These are phyloP conservation scores for Burhinus oedicnemus DNA, from an alignment of 2,113 vertebrate genomes.

Conservation along the genomic window DNA sequence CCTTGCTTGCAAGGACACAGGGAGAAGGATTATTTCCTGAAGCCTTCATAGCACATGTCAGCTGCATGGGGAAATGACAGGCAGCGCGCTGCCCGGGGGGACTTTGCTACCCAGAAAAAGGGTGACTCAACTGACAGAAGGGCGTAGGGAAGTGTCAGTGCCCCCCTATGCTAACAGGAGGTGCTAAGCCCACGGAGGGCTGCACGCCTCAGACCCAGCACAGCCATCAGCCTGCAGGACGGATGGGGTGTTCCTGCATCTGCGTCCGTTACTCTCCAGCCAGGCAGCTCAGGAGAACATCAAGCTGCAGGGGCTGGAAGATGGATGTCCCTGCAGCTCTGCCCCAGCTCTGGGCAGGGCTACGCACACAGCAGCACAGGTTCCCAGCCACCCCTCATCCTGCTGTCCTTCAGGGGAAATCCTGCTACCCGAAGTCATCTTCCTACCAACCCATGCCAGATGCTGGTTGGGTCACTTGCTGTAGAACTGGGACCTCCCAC, in stretches of 20 bases:
- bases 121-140: neutral
- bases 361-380: neutral
- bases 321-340: neutral
- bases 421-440: neutral
- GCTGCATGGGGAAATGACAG: neutral
- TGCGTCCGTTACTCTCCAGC: neutral
- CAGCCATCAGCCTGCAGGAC: neutral
- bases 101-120: neutral
- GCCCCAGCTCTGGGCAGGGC: neutral
- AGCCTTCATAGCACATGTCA: neutral
- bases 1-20: neutral
- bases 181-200: neutral
- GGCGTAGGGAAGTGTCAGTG: rapidly evolving
- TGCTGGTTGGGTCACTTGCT: neutral
- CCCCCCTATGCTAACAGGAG: neutral
- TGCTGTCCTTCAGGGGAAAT: neutral
- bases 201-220: neutral
- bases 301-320: neutral
- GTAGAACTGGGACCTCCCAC: neutral
- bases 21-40: neutral
- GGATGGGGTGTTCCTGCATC: neutral
- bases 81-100: neutral
- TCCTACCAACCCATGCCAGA: neutral
- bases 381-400: neutral
- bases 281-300: neutral